Evolutionary conservation across 1,140 invertebrate genomes (phyloP), one percentile per base, ranked within the genome.

Genomic region (Nebria ingens): DNA sequence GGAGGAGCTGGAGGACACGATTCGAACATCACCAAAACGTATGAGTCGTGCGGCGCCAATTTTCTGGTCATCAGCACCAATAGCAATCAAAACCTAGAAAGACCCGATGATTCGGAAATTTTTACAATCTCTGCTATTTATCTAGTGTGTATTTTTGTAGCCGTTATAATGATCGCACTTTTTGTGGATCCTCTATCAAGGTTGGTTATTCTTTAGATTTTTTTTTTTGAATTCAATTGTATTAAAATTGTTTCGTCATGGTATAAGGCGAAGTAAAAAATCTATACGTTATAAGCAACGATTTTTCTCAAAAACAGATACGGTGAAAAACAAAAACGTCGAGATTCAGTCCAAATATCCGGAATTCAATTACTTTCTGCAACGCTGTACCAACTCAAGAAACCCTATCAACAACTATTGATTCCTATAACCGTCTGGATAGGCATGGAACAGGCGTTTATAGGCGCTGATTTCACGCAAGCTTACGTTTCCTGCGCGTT

Each of bases 341-440:
- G 75, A 49, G 83, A 86, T 61, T 68, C 73, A 1, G 78, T 77
- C 55, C 85, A 89, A 64, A 61, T 89, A 15, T 82, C 80, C 13
- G 85, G 86, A n/a, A 82, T 91, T 56, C 82, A 89, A 65, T 76
- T 95, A 54, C 71, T 95, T 1, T 84, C 89, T 0, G 91, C 91
- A n/a, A 96, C 93, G 2, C 84, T 91, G 54, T 86, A 85, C 66
- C 93, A 96, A 65, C 74, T 94, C 59, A 91, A 88, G 72, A 92
- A 92, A 67, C 85, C 85, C 0, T 89, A 92, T 64, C 93, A 97
- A 65, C 84, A 95, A 61, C 76, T 98, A 2, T 79, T 98, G 6
- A 94, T 97, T 62, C 93, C 94, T 0, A 84, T 98, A 55, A 98
- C 95, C 0, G 74, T 98, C 23, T 98, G 91, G 83, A 97, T 95